Evolutionary conservation across 2,888 invertebrate species (phyloP).

Genomic region (Cerceris ruficornis): DNA sequence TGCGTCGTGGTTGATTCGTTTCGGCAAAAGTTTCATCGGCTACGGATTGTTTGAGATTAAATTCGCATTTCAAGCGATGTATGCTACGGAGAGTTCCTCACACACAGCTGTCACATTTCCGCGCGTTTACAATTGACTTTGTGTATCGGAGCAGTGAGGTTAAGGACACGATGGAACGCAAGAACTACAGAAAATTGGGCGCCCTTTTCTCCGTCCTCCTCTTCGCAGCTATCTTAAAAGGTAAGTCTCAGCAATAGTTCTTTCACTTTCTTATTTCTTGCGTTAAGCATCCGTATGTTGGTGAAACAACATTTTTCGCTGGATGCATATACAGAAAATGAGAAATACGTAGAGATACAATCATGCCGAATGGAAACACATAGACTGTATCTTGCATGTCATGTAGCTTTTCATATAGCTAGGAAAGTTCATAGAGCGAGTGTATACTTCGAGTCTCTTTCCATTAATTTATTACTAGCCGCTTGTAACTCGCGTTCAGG

Average conservation of each 20-base stretch:
- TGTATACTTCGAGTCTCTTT: too few species aligned
- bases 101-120: conserved; percentile 20
- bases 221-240: conserved; percentile 48
- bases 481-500: too few species aligned
- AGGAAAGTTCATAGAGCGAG: too few species aligned
- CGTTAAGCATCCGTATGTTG: not conserved
- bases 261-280: not conserved
- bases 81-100: conserved; percentile 27
- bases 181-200: conserved; percentile 40
- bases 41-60: conserved; percentile 17
- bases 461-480: too few species aligned
- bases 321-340: not conserved
- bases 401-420: too few species aligned
- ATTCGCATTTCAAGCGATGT: conserved; percentile 45
- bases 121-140: conserved; percentile 53
- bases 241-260: conserved; percentile 21
- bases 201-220: conserved; percentile 43
- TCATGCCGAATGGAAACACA: not conserved
- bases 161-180: conserved; percentile 53
- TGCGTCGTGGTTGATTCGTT: conserved; percentile 4
- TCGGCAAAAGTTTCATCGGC: conserved; percentile 1
- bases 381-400: not conserved
- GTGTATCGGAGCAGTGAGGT: conserved; percentile 12
- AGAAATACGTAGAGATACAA: not conserved
- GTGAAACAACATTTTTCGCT: too few species aligned